Base-by-base conservation (phyloP, 2,888 invertebrate species). In the Disparrhopalites patrizii region DNA sequence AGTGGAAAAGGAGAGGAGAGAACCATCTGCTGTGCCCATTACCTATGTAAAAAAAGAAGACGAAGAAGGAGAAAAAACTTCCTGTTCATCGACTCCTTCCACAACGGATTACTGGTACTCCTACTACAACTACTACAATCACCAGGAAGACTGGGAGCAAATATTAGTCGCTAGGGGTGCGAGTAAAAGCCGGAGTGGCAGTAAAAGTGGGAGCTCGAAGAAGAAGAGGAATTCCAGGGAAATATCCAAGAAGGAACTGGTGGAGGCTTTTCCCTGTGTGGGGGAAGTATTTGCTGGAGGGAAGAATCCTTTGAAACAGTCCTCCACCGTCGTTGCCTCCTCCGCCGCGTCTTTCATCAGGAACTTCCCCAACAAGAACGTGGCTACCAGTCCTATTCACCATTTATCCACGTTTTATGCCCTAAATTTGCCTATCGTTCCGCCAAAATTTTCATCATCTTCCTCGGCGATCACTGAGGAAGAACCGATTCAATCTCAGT, bases 341-440 rank as follows among this genome's bases (percentile, higher is more conserved):
- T n/a, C n/a, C n/a, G n/a, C n/a, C n/a, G n/a, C n/a, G n/a, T n/a
- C n/a, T n/a, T n/a, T n/a, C n/a, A n/a, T n/a, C n/a, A n/a, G n/a
- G n/a, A 47, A 40, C 13, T 40, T 47, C 13, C 7, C 47, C 25
- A 60, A 60, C 25, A 64, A 36, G 33, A 57, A 56, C 36, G 64
- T 36, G n/a, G 55, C 64, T 25, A 64, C 64, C 13, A 64, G 64
- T 52, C 65, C 65, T 8, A 65, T 65, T 30, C 65, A 58, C n/a
- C 65, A 65, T 65, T 65, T 65, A 40, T 65, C 65, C 8, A 31
- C 65, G 3, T 65, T 65, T 28, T 52, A 58, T 38, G 51, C 65
- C 3, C 28, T 65, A 23, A 65, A 65, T 58, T 36, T 65, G 27
- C 65, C 65, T 33, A 43, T 65, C n/a, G 63, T 63, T 18, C 40